Conservation (phyloP, 1,140 invertebrate genomes). For the Zaprionus kolodkinae region DNA sequence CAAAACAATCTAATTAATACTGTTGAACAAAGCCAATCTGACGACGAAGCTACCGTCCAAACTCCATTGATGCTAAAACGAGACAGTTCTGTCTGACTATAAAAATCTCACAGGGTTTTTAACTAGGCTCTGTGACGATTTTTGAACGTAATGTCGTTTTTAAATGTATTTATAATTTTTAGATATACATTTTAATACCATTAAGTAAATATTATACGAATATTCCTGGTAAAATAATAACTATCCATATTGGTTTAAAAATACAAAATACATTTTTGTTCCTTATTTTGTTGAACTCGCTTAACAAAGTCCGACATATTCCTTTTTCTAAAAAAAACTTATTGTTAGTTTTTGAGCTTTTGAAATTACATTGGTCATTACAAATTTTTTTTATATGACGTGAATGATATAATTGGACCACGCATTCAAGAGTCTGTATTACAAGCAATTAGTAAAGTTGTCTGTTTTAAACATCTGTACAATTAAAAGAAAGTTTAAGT, state of each 20-base stretch:
- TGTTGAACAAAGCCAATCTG: conserved; percentile 73
- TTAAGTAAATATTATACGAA: conserved; percentile 38
- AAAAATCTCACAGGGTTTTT: conserved; percentile 75
- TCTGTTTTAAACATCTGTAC: not conserved
- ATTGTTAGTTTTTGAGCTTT: not conserved
- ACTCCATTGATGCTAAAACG: conserved; percentile 86
- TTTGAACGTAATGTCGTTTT: conserved; percentile 35
- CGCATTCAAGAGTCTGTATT: not conserved
- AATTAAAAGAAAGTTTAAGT: not conserved
- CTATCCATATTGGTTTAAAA: conserved; percentile 11
- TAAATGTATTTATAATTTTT: conserved; percentile 32
- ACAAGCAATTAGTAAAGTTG: not conserved
- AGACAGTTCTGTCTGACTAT: conserved; percentile 86
- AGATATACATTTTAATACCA: conserved; percentile 42
- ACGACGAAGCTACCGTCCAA: conserved; percentile 85
- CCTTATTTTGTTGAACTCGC: conserved; percentile 28
- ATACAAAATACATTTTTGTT: conserved; percentile 16
- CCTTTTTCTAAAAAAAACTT: not conserved
- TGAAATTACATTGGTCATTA: not conserved
- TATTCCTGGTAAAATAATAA: conserved; percentile 22
- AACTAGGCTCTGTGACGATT: conserved; percentile 75
- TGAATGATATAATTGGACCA: not conserved
- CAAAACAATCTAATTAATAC: conserved; percentile 55
- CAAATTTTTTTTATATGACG: not conserved
- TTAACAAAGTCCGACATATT: conserved; percentile 17